Evolutionary conservation across 92 coral and sea anemone species (phyloP).

Genomic region (Chrysogorgia sp.): DNA sequence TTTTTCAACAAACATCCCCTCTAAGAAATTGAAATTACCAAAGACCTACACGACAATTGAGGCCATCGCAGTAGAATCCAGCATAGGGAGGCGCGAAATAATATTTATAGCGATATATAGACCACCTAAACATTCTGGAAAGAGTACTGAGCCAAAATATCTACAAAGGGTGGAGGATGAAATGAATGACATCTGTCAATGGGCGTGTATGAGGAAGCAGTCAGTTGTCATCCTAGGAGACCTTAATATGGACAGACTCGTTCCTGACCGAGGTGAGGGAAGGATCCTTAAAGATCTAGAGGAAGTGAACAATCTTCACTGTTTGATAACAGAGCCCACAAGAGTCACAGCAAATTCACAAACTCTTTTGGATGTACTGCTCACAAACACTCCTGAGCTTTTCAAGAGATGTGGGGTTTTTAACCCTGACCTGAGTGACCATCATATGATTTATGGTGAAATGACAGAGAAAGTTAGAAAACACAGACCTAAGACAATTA

Average conservation of each 20-base stretch:
- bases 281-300: conserved; percentile 58
- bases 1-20: conserved; percentile 52
- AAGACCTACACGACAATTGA: conserved; percentile 53
- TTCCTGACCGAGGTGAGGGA: conserved; percentile 46
- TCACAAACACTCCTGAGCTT: conserved; percentile 46
- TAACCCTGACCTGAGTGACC: too few relatives aligned
- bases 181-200: conserved; percentile 61
- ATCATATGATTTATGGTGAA: too few relatives aligned
- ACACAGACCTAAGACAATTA: too few relatives aligned
- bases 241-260: conserved; percentile 62
- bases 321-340: conserved; percentile 62
- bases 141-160: neutral
- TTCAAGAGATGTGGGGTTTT: conserved; percentile 50
- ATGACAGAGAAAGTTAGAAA: too few relatives aligned
- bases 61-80: conserved; percentile 52
- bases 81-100: conserved; percentile 38
- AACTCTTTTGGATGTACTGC: conserved; percentile 34
- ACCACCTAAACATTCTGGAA: conserved; percentile 42
- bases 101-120: too few relatives aligned
- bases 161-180: conserved; percentile 58
- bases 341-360: conserved; percentile 41
- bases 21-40: conserved; percentile 49
- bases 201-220: conserved; percentile 59
- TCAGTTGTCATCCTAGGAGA: too few relatives aligned
- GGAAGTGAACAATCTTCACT: too few relatives aligned